A percentile compares a stretch with the other conserved stretches of the same genome.
These are phyloP conservation scores for Parazoanthus swiftii DNA, from an alignment of 92 coral and sea anemone species.

Conservation along the genomic window DNA sequence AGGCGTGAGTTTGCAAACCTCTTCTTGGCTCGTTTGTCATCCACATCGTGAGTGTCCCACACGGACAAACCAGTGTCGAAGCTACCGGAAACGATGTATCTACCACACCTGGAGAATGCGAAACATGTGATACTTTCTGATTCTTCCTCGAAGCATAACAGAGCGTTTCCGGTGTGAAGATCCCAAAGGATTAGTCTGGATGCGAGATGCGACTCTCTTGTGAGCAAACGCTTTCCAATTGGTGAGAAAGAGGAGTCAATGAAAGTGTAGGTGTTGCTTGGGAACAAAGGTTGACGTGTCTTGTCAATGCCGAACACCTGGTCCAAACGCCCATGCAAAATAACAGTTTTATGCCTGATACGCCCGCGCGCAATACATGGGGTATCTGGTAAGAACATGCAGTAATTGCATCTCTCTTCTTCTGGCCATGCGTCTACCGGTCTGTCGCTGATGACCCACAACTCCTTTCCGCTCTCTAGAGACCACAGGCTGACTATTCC, in stretches of 20 bases:
- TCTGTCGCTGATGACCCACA: conserved; percentile 42
- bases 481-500: conserved; percentile 62
- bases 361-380: neutral
- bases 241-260: conserved; percentile 56
- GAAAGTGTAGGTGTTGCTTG: conserved; percentile 43
- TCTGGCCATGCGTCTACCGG: conserved; percentile 55
- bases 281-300: conserved; percentile 6
- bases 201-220: conserved; percentile 44
- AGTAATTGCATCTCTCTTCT: conserved; percentile 56
- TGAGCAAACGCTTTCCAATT: conserved; percentile 47
- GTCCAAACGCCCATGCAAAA: conserved; percentile 58
- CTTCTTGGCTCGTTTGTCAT: neutral
- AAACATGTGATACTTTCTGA: conserved; percentile 53
- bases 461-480: conserved; percentile 53
- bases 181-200: conserved; percentile 56
- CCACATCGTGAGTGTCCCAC: conserved; percentile 35
- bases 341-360: neutral
- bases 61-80: conserved; percentile 54
- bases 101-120: conserved; percentile 50
- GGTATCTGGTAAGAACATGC: conserved; percentile 53
- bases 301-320: conserved; percentile 26
- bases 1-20: neutral
- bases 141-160: conserved; percentile 28
- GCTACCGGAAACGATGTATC: conserved; percentile 59
- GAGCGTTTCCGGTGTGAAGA: conserved; percentile 31